These are phyloP conservation scores for Gorilla gorilla DNA, from an alignment of 2,113 vertebrate genomes.

Conservation along the genomic window DNA sequence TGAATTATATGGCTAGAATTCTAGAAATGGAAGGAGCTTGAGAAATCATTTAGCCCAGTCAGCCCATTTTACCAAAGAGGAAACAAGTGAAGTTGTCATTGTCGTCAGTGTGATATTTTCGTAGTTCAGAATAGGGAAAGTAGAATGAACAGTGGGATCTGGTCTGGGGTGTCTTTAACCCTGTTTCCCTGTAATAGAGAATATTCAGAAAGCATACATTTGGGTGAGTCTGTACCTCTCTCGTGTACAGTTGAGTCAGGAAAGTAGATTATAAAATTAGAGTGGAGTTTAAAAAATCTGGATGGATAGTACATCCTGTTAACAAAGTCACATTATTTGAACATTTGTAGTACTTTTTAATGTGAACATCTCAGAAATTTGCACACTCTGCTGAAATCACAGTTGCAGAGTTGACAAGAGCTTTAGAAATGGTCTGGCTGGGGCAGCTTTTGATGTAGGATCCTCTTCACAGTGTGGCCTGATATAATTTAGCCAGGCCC, in stretches of 20 bases:
- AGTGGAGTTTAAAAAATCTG: not conserved
- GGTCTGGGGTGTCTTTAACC: not conserved
- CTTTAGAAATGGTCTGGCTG: not conserved
- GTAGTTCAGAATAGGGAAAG: not conserved
- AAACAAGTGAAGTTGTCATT: not conserved
- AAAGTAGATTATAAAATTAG: not conserved
- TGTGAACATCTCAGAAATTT: not conserved
- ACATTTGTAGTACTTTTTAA: not conserved
- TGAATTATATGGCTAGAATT: conserved; percentile 20
- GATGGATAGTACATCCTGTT: not conserved
- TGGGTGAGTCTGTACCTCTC: not conserved
- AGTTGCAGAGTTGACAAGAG: not conserved
- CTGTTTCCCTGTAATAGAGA: not conserved
- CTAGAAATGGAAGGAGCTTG: not conserved
- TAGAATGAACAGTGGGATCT: not conserved
- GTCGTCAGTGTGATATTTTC: not conserved
- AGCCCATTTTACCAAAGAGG: not conserved
- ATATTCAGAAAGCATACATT: not conserved
- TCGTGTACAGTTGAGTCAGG: not conserved
- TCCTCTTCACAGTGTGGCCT: rapidly evolving
- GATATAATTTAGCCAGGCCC: rapidly evolving
- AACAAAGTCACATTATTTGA: not conserved
- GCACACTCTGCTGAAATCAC: not conserved
- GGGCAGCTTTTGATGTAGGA: too few relatives aligned
- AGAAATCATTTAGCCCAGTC: not conserved